Evolutionary conservation across 2,888 invertebrate genomes (phyloP).

Genomic region (Cephus pygmeus): DNA sequence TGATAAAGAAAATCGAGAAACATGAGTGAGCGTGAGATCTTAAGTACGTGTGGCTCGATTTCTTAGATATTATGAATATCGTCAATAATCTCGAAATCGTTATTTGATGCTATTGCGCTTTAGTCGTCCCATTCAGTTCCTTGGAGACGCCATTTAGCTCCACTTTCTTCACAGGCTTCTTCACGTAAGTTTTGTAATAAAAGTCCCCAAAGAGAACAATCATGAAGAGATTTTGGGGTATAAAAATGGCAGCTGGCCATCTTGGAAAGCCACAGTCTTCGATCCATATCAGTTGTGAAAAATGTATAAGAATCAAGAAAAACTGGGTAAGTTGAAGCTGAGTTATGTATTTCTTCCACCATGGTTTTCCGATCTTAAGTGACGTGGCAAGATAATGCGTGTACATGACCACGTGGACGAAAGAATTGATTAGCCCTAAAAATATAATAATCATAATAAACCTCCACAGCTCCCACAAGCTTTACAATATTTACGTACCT

Average conservation of each 20-base stretch:
- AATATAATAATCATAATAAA: conserved; percentile 68
- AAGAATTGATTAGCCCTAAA: conserved; percentile 76
- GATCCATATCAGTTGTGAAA: conserved; percentile 65
- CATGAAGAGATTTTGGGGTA: conserved; percentile 77
- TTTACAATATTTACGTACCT: conserved; percentile 40
- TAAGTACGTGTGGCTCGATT: neutral
- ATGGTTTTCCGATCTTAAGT: conserved; percentile 70
- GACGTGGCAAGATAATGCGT: conserved; percentile 80
- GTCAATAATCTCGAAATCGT: neutral
- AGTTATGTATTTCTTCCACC: conserved; percentile 90
- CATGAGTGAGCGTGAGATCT: neutral
- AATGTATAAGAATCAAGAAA: conserved; percentile 71
- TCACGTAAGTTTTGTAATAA: conserved; percentile 73
- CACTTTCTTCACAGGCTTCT: conserved; percentile 35
- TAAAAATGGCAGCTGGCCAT: conserved; percentile 68
- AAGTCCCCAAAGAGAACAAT: conserved; percentile 75
- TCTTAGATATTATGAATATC: neutral
- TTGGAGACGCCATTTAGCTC: conserved; percentile 33
- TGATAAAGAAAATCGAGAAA: neutral
- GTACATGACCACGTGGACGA: conserved; percentile 87
- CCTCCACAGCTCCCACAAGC: conserved; percentile 3
- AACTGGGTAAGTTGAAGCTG: conserved; percentile 85
- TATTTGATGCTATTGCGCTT: conserved; percentile 15
- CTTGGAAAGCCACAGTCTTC: conserved; percentile 72
- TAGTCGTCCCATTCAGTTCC: conserved; percentile 39